Evolutionary conservation across 2,113 vertebrate species (phyloP).

Genomic region (Passer montanus): DNA sequence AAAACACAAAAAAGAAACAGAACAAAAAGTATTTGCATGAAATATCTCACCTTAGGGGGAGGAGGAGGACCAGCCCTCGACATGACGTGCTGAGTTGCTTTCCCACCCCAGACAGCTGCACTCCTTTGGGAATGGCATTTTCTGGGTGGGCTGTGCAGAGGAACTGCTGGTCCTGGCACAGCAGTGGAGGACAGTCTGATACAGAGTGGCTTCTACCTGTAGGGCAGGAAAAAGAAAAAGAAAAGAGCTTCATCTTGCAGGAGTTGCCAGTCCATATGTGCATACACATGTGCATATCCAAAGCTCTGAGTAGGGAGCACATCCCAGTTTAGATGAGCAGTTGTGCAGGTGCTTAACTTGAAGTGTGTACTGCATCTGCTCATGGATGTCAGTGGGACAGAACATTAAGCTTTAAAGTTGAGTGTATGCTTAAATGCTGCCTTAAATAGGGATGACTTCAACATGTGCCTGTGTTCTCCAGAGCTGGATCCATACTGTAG

Average conservation of each 20-base stretch:
- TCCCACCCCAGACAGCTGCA: background rate
- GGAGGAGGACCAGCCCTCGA: background rate
- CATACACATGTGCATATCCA: background rate
- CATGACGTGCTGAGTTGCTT: background rate
- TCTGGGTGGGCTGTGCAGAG: background rate
- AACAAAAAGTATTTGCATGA: background rate
- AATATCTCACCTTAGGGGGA: background rate
- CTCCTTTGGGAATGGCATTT: background rate
- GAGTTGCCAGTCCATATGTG: background rate
- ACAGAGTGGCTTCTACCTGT: background rate
- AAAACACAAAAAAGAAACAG: background rate
- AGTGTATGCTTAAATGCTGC: conserved; percentile 36
- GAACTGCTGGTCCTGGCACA: background rate
- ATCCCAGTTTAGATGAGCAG: background rate
- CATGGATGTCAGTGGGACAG: background rate
- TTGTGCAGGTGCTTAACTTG: background rate
- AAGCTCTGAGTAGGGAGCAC: background rate
- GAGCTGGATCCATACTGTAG: conserved; percentile 8
- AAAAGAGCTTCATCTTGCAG: background rate
- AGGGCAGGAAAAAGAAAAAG: background rate
- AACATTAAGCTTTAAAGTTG: conserved; percentile 26
- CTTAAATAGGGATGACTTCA: conserved; percentile 50
- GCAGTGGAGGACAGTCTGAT: background rate
- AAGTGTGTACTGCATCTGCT: background rate
- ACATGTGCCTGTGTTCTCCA: conserved; percentile 28